A percentile compares a stretch with the other conserved stretches of the same genome.
Conservation (phyloP, 2,888 invertebrate genomes). For the Yponomeuta malinellus region DNA sequence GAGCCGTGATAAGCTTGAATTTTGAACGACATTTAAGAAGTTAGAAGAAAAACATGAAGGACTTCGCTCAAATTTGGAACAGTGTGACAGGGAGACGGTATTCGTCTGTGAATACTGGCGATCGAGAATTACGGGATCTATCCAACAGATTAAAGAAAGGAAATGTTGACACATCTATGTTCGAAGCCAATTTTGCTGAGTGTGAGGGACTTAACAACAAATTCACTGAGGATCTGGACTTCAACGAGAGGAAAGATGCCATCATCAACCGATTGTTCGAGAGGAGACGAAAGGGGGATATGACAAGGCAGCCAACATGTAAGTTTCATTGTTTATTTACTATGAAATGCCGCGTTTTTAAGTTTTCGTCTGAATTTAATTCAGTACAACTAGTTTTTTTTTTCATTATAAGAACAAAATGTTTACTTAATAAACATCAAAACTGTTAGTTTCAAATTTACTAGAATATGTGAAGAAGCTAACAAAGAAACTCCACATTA, state of each 20-base stretch:
- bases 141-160: conserved; percentile 43
- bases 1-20: neutral
- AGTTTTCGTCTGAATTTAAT: neutral
- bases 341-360: neutral
- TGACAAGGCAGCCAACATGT: conserved; percentile 58
- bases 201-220: conserved; percentile 58
- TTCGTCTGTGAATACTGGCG: conserved; percentile 65
- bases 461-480: too few relatives aligned
- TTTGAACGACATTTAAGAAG: neutral
- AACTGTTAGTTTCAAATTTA: too few relatives aligned
- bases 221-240: conserved; percentile 52
- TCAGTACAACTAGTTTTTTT: too few relatives aligned
- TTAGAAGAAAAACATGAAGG: conserved; percentile 71
- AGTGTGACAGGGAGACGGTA: conserved; percentile 71
- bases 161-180: conserved; percentile 43
- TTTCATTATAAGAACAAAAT: too few relatives aligned
- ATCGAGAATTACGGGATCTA: conserved; percentile 50
- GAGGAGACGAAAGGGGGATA: conserved; percentile 45
- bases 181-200: conserved; percentile 51
- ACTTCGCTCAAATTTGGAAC: conserved; percentile 76
- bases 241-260: conserved; percentile 49
- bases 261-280: conserved; percentile 62
- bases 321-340: conserved; percentile 38
- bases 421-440: too few relatives aligned
- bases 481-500: too few relatives aligned